These are phyloP conservation scores for Copidosoma floridanum DNA, from an alignment of 1,140 invertebrate species.

Conservation along the genomic window DNA sequence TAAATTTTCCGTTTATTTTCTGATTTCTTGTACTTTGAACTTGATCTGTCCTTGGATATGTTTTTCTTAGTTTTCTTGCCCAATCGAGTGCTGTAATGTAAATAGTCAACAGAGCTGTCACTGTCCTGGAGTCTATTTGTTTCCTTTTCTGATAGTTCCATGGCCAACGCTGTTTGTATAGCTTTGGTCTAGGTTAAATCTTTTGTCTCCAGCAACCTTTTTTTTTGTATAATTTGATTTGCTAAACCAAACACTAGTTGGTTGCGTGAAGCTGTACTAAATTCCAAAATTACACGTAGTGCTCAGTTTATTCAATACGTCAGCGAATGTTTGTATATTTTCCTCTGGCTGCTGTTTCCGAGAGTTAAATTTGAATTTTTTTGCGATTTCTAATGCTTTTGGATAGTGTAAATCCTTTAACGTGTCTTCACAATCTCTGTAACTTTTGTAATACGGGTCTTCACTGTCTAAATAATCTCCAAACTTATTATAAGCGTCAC, in stretches of 20 bases:
- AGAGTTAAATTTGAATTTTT: slow-evolving; percentile 18
- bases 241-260: neutral
- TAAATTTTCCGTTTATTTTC: neutral
- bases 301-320: neutral
- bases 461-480: too few species aligned
- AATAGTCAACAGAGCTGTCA: too few species aligned
- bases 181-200: neutral
- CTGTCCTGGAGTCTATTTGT: too few species aligned
- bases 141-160: neutral
- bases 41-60: too few species aligned
- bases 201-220: neutral
- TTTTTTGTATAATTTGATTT: neutral
- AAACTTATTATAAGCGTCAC: too few species aligned
- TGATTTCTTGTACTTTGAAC: neutral
- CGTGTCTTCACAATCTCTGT: too few species aligned
- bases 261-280: neutral
- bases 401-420: too few species aligned
- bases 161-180: neutral
- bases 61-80: too few species aligned
- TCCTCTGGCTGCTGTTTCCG: slow-evolving; percentile 2
- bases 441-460: too few species aligned
- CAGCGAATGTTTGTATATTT: neutral
- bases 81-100: too few species aligned
- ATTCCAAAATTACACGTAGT: slow-evolving; percentile 3
- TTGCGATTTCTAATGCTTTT: neutral